These are phyloP conservation scores for Lerista edwardsae DNA, from an alignment of 2,797 vertebrate genomes.

Conservation along the genomic window DNA sequence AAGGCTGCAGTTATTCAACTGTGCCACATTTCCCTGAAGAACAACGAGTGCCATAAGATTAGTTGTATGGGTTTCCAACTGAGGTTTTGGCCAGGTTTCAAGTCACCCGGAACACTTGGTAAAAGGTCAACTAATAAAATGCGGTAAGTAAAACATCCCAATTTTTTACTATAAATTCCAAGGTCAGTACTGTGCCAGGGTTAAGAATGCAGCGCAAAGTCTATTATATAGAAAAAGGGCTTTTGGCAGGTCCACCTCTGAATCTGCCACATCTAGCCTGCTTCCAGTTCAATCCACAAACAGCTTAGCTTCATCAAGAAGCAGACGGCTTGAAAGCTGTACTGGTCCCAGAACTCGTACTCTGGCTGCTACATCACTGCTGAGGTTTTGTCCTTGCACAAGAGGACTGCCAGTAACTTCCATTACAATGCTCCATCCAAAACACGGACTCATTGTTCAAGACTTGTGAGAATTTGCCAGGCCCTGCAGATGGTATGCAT, in stretches of 20 bases:
- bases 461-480: not conserved
- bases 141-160: not conserved
- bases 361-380: not conserved
- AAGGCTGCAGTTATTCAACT: not conserved
- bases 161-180: not conserved
- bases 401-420: not conserved
- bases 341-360: not conserved
- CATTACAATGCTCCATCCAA: not conserved
- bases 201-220: not conserved
- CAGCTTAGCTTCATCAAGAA: too few species aligned
- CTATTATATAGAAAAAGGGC: too few species aligned
- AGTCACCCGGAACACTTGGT: not conserved
- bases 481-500: not conserved
- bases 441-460: not conserved
- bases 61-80: not conserved
- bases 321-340: too few species aligned
- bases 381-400: not conserved
- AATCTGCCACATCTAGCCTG: too few species aligned
- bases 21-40: not conserved
- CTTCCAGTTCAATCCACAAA: too few species aligned
- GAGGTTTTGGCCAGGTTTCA: not conserved
- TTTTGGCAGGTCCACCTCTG: too few species aligned
- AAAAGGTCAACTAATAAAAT: not conserved
- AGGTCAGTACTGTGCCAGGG: not conserved
- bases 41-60: not conserved